Evolutionary conservation across 1,140 invertebrate species (phyloP).

Genomic region (Battus philenor): DNA sequence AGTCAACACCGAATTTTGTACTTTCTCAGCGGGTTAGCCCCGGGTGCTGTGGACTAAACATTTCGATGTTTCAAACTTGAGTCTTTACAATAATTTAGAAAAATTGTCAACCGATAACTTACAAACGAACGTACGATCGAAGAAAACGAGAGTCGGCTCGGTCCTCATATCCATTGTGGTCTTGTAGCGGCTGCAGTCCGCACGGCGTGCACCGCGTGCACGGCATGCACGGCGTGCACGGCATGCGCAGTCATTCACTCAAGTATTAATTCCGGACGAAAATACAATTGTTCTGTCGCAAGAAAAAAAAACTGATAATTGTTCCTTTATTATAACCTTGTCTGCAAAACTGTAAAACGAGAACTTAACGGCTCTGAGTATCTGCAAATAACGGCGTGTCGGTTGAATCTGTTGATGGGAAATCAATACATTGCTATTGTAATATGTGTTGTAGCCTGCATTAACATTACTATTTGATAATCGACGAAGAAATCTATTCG

Average conservation of each 20-base stretch:
- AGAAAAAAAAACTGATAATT: constrained; percentile 10
- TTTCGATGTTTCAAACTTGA: constrained; percentile 72
- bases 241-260: constrained; percentile 64
- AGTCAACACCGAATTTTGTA: constrained; percentile 75
- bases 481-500: constrained; percentile 65
- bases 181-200: constrained; percentile 51
- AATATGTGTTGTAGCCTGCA: constrained; percentile 72
- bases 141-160: constrained; percentile 41
- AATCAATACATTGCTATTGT: constrained; percentile 72
- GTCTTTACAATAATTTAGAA: constrained; percentile 68
- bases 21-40: constrained; percentile 63
- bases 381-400: constrained; percentile 70
- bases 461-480: constrained; percentile 56
- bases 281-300: constrained; percentile 13
- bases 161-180: constrained; percentile 70
- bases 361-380: constrained; percentile 66
- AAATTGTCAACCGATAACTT: constrained; percentile 71
- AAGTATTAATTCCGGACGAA: constrained; percentile 68
- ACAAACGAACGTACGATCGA: constrained; percentile 46
- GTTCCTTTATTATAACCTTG: constrained; percentile 5
- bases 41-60: constrained; percentile 70
- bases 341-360: constrained; percentile 40
- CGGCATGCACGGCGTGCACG: too few relatives aligned
- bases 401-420: constrained; percentile 68
- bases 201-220: too few relatives aligned